Percentiles rank a stretch among this genome's conserved stretches.
phyloP scores from a whole-genome alignment of 2,113 vertebrate species.

The Oncorhynchus gorbuscha region DNA sequence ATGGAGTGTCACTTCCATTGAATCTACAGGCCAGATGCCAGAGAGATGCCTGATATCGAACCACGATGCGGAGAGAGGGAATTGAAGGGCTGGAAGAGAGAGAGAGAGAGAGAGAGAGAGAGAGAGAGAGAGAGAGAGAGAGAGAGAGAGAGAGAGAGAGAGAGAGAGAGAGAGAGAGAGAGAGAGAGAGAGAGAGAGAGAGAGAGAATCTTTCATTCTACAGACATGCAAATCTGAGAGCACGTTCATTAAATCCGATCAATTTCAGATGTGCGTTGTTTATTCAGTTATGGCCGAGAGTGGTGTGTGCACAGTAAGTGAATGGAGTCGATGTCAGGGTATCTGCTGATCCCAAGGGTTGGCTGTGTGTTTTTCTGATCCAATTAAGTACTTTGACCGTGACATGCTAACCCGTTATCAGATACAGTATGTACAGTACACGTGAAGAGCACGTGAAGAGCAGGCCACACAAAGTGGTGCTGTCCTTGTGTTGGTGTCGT shows the following conservation, averaged over 20 bases:
- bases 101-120: neutral
- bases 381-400: neutral
- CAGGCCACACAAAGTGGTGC: neutral
- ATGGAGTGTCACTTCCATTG: constrained; percentile 6
- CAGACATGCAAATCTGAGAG: neutral
- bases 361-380: neutral
- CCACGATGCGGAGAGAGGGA: neutral
- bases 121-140: neutral
- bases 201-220: neutral
- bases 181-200: neutral
- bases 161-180: neutral
- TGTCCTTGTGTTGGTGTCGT: neutral
- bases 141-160: neutral
- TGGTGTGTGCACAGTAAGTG: neutral
- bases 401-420: neutral
- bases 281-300: neutral
- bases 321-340: neutral
- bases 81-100: neutral
- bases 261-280: neutral
- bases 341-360: constrained; percentile 6
- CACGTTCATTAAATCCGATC: neutral
- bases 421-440: neutral
- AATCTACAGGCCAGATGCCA: neutral
- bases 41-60: neutral
- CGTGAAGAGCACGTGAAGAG: neutral